Evolutionary conservation across 1,140 invertebrate genomes (phyloP), one percentile per base, ranked within the genome.

Genomic region (Andricus grossulariae): DNA sequence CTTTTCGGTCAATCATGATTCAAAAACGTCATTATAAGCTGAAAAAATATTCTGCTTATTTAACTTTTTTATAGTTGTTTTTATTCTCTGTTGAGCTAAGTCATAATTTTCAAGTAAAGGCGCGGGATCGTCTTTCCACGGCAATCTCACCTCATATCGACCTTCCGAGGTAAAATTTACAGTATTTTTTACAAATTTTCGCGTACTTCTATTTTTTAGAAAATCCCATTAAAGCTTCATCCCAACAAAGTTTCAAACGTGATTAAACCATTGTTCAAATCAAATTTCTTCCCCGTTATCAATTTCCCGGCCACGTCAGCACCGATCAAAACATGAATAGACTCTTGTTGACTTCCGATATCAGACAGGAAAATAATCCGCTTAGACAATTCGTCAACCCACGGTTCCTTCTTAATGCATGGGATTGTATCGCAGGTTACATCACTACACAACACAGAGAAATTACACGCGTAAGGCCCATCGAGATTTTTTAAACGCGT

Each of bases 401-500:
- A 77, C 6, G 73, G 25, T 19, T 60, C 55, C 21, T 70, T 74
- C 70, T 74, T 74, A 60, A 70, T 50, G 15, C 45, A 21, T 12
- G 75, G 55, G 39, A 77, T 73, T 6, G 71, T 73, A 60, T 77
- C 75, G 70, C 76, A 77, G n/a, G 73, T 77, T 66, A 50, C 52
- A 19, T 70, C 49, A 19, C 73, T 39, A 54, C 57, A 71, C 49
- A 77, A 15, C 11, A 60, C 76, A 51, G 71, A 73, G 39, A 77
- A 77, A 52, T 77, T 77, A 55, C n/a, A n/a, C n/a, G n/a, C n/a
- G n/a, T n/a, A n/a, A n/a, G n/a, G n/a, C n/a, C n/a, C n/a, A n/a
- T n/a, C 76, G 73, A 49, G 76, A 77, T 71, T 71, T 45, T 70
- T 71, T 16, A 77, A 18, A 18, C 71, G 72, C 52, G 71, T 39